Base-by-base conservation (phyloP, 2,797 vertebrate species). In the Tenualosa ilisha region DNA sequence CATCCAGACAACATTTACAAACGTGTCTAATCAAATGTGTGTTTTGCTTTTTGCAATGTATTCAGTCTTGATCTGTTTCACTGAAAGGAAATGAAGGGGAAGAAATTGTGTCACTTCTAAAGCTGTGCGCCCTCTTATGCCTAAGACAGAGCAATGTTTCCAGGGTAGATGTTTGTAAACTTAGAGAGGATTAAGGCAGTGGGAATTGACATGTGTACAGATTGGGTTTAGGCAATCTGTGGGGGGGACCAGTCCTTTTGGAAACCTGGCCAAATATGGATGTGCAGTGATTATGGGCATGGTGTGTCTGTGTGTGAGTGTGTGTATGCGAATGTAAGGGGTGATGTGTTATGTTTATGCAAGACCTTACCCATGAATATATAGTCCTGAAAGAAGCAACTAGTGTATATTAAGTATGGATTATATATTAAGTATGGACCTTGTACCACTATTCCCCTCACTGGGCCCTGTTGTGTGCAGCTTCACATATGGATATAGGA, bases 101-200 rank as follows among this genome's bases (percentile, higher is more conserved):
- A 37, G 65, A 37, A 72, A 37, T 72, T 20, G 26, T 37, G 26
- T 61, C 6, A 8, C 59, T 24, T 24, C 59, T 24, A 6, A 61
- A 61, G 59, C n/a, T 6, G 54, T 3, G 17, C 49, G 9, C 8
- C 49, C 24, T 65, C 61, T 72, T 6, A 2, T 37, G 15, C 65
- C 4, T 37, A 37, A 37, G 31, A 31, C 26, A 61, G 59, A 72
- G 11, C 15, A 31, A 72, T 72, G 26, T 72, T 72, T 61, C 24
- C 22, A 63, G 59, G 59, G 59, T 63, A 63, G 22, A 37, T 72
- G 65, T 72, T 40, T 72, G 65, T 37, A 72, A 72, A 72, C 65
- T 37, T 31, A 40, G 65, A 17, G 65, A 40, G 13, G 65, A 72
- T 72, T 72, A 72, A 72, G 65, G 65, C 11, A 72, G 31, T 5